Evolutionary conservation across 2,888 invertebrate species (phyloP).

Genomic region (Lasius fuliginosus): DNA sequence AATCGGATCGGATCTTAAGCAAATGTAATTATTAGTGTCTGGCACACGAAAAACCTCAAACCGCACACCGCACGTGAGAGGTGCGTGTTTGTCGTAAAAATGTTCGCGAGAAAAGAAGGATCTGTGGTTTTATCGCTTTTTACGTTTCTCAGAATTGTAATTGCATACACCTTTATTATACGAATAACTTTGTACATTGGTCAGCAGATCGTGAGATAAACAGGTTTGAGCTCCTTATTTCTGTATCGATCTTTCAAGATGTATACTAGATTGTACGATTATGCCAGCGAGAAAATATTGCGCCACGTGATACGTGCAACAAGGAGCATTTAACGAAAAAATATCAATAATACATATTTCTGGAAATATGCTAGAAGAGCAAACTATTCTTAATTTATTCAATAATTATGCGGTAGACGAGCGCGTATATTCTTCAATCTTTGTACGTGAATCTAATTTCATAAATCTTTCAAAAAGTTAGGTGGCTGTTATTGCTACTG

Average conservation of each 20-base stretch:
- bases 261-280: slow-evolving; percentile 10
- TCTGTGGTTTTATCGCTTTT: slow-evolving; percentile 2
- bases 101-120: background rate
- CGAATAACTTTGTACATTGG: slow-evolving; percentile 25
- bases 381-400: background rate
- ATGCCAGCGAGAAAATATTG: background rate
- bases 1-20: background rate
- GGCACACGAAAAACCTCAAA: slow-evolving; percentile 9
- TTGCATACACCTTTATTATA: background rate
- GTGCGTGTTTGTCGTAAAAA: slow-evolving; percentile 21
- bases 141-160: slow-evolving; percentile 1
- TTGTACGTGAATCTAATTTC: background rate
- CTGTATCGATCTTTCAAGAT: slow-evolving; percentile 11
- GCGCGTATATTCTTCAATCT: background rate
- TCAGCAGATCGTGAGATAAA: slow-evolving; percentile 9
- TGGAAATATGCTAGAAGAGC: background rate
- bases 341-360: slow-evolving; percentile 20
- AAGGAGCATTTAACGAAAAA: slow-evolving; percentile 1
- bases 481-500: background rate
- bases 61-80: background rate
- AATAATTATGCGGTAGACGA: background rate
- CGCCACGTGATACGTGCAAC: slow-evolving; percentile 19
- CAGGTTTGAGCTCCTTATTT: slow-evolving; percentile 22
- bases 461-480: background rate
- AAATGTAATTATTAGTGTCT: slow-evolving; percentile 20